Evolutionary conservation across 2,113 vertebrate species (phyloP).

Genomic region (Prunella himalayana): DNA sequence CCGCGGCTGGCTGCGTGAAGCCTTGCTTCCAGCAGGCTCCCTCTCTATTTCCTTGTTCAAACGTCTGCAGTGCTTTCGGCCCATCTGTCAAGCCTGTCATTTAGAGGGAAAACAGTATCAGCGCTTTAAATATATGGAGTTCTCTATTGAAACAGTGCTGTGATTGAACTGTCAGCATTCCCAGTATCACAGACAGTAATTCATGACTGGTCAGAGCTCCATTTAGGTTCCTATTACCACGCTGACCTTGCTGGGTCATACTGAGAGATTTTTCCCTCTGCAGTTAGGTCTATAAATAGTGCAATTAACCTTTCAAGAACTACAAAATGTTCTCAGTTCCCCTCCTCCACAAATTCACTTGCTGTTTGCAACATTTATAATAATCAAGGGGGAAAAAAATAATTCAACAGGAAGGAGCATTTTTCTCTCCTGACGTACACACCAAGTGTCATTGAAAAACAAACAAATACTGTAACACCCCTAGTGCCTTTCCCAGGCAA

Average conservation of each 20-base stretch:
- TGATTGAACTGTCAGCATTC: conserved; percentile 83
- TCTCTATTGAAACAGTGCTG: conserved; percentile 82
- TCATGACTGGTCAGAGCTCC: conserved; percentile 80
- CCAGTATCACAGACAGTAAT: conserved; percentile 79
- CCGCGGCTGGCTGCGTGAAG: conserved; percentile 76
- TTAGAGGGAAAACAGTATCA: conserved; percentile 87
- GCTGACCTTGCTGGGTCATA: conserved; percentile 71
- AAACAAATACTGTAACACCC: background rate
- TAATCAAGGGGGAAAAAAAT: background rate
- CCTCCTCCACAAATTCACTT: conserved; percentile 54
- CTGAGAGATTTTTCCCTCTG: conserved; percentile 61
- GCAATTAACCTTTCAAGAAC: conserved; percentile 79
- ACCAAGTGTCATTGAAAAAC: background rate
- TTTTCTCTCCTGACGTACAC: background rate
- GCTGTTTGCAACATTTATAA: conserved; percentile 37
- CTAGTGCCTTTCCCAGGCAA: background rate
- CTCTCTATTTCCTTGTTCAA: conserved; percentile 84
- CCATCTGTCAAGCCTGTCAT: conserved; percentile 86
- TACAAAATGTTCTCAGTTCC: conserved; percentile 63
- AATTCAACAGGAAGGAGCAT: background rate
- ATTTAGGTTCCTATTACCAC: conserved; percentile 74
- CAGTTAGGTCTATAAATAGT: conserved; percentile 78
- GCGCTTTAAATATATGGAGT: conserved; percentile 84
- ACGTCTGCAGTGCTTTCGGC: conserved; percentile 79
- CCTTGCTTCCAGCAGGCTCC: conserved; percentile 80